These are phyloP conservation scores for Zaprionus africanus DNA, from an alignment of 1,140 invertebrate genomes.

Conservation along the genomic window DNA sequence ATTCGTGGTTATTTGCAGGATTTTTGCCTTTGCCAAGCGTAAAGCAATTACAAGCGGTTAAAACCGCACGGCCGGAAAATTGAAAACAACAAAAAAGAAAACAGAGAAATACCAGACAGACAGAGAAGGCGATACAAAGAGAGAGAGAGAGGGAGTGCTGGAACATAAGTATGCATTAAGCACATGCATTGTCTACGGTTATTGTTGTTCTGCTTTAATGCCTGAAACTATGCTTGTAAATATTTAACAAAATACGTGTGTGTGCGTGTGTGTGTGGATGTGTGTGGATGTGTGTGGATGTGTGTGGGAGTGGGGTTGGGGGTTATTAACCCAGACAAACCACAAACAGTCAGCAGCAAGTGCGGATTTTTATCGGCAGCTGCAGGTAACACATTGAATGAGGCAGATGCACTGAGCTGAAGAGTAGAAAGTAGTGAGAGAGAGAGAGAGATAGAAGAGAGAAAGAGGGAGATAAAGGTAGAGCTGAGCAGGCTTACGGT, in stretches of 20 bases:
- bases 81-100: conserved; percentile 33
- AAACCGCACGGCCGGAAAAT: conserved; percentile 47
- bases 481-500: conserved; percentile 32
- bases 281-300: not conserved
- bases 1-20: conserved; percentile 39
- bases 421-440: not conserved
- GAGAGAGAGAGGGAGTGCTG: not conserved
- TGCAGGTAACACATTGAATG: conserved; percentile 18
- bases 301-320: not conserved
- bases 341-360: conserved; percentile 38
- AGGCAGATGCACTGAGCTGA: not conserved
- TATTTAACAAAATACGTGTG: conserved; percentile 48
- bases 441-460: not conserved
- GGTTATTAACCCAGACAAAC: conserved; percentile 21
- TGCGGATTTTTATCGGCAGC: conserved; percentile 41
- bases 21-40: conserved; percentile 39
- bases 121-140: not conserved
- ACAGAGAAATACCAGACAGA: conserved; percentile 3
- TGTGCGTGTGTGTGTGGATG: not conserved
- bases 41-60: conserved; percentile 58
- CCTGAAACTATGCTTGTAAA: conserved; percentile 41
- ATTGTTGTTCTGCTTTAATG: conserved; percentile 24
- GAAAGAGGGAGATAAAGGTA: not conserved
- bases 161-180: conserved; percentile 44
- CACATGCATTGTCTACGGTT: conserved; percentile 30